Base-by-base conservation (phyloP, 2,888 invertebrate genomes). In the Sepiola atlantica region DNA sequence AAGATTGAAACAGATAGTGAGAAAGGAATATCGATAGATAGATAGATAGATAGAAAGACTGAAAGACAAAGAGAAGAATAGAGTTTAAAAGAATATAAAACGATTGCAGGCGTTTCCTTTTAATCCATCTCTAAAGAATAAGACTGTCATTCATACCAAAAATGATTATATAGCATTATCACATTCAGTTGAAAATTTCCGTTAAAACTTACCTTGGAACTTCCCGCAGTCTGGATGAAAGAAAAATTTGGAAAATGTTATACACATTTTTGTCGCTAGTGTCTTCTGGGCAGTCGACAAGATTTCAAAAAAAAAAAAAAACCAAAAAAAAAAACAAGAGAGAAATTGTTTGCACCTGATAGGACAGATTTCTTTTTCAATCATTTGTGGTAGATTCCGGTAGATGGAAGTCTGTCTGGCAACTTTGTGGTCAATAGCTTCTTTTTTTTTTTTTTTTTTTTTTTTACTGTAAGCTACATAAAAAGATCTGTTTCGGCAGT, bases 191-290 rank as follows among this genome's bases (percentile, higher is more conserved):
- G 77, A 77, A 77, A 77, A 77, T 77, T n/a, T 77, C 77, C 12
- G 77, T 77, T n/a, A 0, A n/a, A 77, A 77, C 77, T 77, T 77
- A 77, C 77, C 77, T 77, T 77, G 77, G 10, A 77, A 77, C n/a
- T 77, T 77, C 77, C 77, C 77, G 77, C 77, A 77, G 28, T 77
- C 77, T 77, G 77, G 77, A 77, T 77, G n/a, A 77, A 77, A 77
- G n/a, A 77, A 77, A 77, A 77, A 77, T 77, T 77, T 77, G 77
- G 77, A 77, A 45, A 77, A n/a, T 77, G 77, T 77, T 77, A 77
- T n/a, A 77, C n/a, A 77, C 18, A 77, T 77, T 77, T 77, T 77
- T 77, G n/a, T n/a, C 28, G 28, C 77, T 77, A 77, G n/a, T 10
- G 10, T 77, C n/a, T 77, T 77, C 77, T 77, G 12, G 77, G n/a